A percentile compares a stretch with the other conserved stretches of the same genome.
phyloP scores from a whole-genome alignment of 2,113 vertebrate genomes.

The Charina bottae region DNA sequence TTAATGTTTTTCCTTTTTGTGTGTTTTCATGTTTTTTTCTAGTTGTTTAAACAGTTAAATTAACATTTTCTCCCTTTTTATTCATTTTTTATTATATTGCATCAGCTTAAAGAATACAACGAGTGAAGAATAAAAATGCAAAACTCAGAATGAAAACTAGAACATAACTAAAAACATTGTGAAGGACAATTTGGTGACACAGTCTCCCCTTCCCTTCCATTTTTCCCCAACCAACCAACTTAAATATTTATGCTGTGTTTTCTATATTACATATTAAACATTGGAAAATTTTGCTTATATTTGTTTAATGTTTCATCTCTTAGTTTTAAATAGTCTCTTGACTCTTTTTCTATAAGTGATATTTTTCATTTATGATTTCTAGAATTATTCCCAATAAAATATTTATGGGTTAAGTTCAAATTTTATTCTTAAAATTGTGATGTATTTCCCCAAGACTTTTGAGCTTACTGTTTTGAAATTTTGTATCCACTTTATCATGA shows the following conservation, averaged over 20 bases:
- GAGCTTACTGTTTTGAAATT: no score
- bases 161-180: not conserved
- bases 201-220: not conserved
- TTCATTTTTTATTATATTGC: no score
- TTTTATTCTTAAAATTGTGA: not conserved
- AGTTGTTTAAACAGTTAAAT: no score
- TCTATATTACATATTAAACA: not conserved
- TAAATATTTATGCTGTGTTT: not conserved
- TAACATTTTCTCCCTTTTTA: no score
- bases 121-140: not conserved
- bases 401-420: not conserved
- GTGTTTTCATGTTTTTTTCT: no score
- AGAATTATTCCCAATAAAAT: not conserved
- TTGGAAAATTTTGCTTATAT: not conserved
- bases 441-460: not conserved
- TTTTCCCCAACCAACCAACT: not conserved
- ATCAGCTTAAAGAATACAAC: no score
- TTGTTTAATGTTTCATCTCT: not conserved
- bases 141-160: not conserved
- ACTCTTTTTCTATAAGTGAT: not conserved
- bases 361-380: not conserved
- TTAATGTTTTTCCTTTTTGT: no score
- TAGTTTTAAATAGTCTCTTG: not conserved
- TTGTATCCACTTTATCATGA: no score
- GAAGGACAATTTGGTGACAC: not conserved